These are phyloP conservation scores for Polypedilum pembai DNA, from an alignment of 1,140 invertebrate genomes.

Conservation along the genomic window DNA sequence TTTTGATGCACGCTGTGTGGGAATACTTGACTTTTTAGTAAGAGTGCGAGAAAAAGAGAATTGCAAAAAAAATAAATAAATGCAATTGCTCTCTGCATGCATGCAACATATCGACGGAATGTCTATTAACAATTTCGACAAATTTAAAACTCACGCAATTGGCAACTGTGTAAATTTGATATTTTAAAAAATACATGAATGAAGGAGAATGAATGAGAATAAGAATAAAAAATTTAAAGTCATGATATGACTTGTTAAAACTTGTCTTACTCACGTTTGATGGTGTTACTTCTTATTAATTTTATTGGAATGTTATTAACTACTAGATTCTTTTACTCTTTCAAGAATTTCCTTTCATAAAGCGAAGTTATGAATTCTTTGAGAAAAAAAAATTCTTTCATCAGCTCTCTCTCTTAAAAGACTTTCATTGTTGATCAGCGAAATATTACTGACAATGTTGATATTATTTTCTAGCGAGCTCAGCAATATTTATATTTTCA, in stretches of 20 bases:
- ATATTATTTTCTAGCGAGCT: no score
- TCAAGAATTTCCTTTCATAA: no score
- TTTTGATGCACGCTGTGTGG: slow-evolving; percentile 20
- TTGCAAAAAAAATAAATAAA: not conserved
- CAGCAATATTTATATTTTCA: no score
- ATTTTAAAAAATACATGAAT: not conserved
- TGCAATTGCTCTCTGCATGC: slow-evolving; percentile 20
- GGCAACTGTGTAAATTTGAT: not conserved
- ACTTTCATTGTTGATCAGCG: no score
- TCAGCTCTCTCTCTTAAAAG: no score
- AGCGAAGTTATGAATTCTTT: no score
- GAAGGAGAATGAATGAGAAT: not conserved
- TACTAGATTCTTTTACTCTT: no score
- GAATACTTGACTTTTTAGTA: not conserved
- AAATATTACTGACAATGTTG: no score
- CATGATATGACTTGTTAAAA: slow-evolving; percentile 18
- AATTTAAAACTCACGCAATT: not conserved
- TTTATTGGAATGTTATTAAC: no score
- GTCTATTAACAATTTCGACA: not conserved
- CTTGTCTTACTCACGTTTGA: not conserved
- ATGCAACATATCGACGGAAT: not conserved
- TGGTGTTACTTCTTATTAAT: no score
- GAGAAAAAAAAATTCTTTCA: no score
- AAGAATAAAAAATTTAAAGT: not conserved
- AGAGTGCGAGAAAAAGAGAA: not conserved